Conservation (phyloP, 1,140 invertebrate species). For the Papilio helenus region DNA sequence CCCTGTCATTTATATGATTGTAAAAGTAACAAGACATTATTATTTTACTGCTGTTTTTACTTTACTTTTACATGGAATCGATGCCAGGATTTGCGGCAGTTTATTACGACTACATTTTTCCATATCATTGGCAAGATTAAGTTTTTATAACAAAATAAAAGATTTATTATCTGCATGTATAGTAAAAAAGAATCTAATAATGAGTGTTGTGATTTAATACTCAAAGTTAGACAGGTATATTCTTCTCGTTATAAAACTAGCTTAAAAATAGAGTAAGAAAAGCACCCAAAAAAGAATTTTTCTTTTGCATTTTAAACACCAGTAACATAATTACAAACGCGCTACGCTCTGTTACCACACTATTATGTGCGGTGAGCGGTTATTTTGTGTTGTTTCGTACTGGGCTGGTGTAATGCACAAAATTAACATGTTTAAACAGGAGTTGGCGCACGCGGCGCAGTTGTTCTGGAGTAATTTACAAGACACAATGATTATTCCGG, state of each 20-base stretch:
- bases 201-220: no score
- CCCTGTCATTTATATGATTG: background rate
- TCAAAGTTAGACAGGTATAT: no score
- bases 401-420: background rate
- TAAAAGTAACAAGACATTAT: background rate
- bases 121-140: background rate
- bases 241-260: no score
- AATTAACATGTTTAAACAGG: background rate
- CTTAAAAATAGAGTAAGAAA: background rate
- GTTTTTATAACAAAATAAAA: background rate
- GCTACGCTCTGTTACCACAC: background rate
- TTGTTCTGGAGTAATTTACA: constrained; percentile 19
- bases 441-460: constrained; percentile 2
- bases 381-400: background rate
- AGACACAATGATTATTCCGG: constrained; percentile 25
- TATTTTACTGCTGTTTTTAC: background rate
- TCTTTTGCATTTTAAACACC: background rate
- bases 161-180: no score
- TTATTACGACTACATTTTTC: background rate
- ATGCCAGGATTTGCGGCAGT: background rate
- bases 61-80: background rate
- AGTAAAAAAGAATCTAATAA: no score
- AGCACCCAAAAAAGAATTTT: background rate
- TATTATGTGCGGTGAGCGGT: background rate
- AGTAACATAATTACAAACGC: background rate